Evolutionary conservation across 2,797 vertebrate genomes (phyloP), one percentile per base, ranked within the genome.

Genomic region (Onychomys leucogaster): DNA sequence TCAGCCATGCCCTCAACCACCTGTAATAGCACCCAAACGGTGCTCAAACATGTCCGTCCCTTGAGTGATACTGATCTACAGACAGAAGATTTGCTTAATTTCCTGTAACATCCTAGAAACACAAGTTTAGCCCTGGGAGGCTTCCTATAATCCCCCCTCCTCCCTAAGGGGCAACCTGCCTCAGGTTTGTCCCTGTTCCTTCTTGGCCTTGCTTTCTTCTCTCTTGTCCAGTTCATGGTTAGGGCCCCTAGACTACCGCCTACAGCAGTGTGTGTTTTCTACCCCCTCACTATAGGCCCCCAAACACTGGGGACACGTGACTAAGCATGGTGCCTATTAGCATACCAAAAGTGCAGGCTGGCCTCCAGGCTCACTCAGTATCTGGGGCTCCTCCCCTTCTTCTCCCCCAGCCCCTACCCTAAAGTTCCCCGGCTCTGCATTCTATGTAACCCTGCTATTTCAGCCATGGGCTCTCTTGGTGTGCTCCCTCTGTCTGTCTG

Each of bases 191-290:
- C 67, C 52, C n/a, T 61, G 32, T 6, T 83, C 27, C 21, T 81
- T 37, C 46, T 49, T 67, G n/a, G 27, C 43, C 34, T 82, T 77
- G 52, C 65, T 89, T 65, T 32, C 17, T 41, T 52, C 5, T 37
- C 43, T 88, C 73, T 34, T 32, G 8, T 8, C 84, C 6, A 81
- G n/a, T 65, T 91, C 59, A 67, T 4, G 9, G 29, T 75, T n/a
- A 78, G 32, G 9, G 8, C 81, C 52, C 84, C 86, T 52, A 55
- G 52, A 16, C 71, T 59, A 34, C 25, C 32, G 41, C 32, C 46
- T 12, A 75, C n/a, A 89, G 43, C 91, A 92, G 95, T 91, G 37
- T 52, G n/a, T 83, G 43, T 34, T 93, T 91, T 90, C 71, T 21
- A 91, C 52, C 81, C 76, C 25, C 25, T 49, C 46, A 67, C 25